Percentiles rank a stretch among this genome's conserved stretches.
phyloP scores from a whole-genome alignment of 2,113 vertebrate genomes.

The Xerus inauris region DNA sequence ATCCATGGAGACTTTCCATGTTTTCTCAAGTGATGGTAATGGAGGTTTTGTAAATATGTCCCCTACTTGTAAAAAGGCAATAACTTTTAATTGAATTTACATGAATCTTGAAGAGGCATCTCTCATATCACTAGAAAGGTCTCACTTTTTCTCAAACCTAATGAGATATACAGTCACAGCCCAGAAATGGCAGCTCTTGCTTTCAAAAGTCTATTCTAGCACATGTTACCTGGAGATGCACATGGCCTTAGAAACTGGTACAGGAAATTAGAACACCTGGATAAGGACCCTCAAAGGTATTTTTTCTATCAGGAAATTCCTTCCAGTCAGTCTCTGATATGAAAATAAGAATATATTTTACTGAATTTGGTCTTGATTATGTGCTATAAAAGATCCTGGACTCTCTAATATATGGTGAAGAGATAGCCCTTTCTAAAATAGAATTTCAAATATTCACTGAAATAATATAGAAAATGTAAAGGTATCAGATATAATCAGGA shows the following conservation, averaged over 20 bases:
- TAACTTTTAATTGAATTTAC: background rate
- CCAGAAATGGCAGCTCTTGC: background rate
- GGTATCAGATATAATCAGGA: background rate
- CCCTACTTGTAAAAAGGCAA: background rate
- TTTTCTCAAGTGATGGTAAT: background rate
- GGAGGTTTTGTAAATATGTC: background rate
- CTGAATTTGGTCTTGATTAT: background rate
- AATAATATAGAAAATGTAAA: background rate
- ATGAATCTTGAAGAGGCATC: background rate
- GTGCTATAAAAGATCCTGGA: background rate
- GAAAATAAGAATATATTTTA: background rate
- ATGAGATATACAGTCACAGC: background rate
- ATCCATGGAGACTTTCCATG: background rate
- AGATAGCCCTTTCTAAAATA: background rate
- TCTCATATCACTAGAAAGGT: background rate
- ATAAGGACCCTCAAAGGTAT: background rate
- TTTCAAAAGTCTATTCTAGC: background rate
- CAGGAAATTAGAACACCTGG: background rate
- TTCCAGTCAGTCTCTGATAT: background rate
- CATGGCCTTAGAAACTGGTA: background rate
- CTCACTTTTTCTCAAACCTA: background rate
- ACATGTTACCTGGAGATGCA: background rate
- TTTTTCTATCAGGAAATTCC: background rate
- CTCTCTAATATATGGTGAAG: background rate
- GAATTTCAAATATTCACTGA: slow-evolving; percentile 23